Percentiles rank a stretch among this genome's conserved stretches.
These are phyloP conservation scores for Gymnocephalus cernua DNA, from an alignment of 2,113 vertebrate genomes.

Conservation along the genomic window DNA sequence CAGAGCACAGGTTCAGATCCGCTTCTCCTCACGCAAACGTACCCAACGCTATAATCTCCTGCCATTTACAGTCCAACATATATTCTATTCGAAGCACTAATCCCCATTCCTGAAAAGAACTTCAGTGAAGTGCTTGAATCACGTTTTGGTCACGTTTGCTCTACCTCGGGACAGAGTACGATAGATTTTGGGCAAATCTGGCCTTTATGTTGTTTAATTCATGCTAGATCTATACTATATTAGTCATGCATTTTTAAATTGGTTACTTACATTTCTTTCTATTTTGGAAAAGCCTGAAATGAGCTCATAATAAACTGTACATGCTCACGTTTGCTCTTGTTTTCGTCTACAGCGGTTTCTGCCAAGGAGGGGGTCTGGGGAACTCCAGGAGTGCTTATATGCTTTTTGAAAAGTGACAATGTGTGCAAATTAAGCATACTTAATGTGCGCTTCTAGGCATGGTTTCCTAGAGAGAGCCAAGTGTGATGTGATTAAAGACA, in stretches of 20 bases:
- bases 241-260: background rate
- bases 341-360: background rate
- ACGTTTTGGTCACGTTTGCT: background rate
- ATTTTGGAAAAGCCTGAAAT: background rate
- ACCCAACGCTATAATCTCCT: constrained; percentile 51
- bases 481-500: background rate
- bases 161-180: background rate
- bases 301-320: background rate
- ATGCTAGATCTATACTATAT: background rate
- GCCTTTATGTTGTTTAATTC: background rate
- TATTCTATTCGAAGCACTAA: constrained; percentile 38
- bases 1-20: constrained; percentile 57
- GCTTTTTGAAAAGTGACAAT: background rate
- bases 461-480: background rate
- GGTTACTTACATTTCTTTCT: background rate
- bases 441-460: background rate
- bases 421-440: background rate
- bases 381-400: background rate
- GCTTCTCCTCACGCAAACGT: constrained; percentile 50
- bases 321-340: background rate
- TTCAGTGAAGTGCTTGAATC: background rate
- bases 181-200: background rate
- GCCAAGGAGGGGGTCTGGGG: background rate
- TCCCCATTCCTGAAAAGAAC: constrained; percentile 13
- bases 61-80: constrained; percentile 47